These are phyloP conservation scores for Meloidogyne floridensis DNA, from an alignment of 1,140 invertebrate genomes.

Conservation along the genomic window DNA sequence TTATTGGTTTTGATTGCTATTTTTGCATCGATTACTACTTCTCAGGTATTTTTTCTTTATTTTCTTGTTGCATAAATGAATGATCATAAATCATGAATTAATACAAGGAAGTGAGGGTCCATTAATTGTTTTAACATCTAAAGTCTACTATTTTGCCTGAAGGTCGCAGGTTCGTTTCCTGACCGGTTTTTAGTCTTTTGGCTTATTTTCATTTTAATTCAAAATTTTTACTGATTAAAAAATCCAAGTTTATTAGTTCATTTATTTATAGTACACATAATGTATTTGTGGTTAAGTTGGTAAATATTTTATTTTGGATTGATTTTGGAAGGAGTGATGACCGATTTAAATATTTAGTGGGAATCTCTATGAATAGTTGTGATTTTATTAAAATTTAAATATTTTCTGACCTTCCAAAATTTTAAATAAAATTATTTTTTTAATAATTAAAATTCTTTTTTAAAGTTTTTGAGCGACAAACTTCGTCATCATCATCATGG, in stretches of 20 bases:
- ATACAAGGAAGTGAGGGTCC: too few species aligned
- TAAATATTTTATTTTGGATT: not conserved
- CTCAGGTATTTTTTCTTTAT: slow-evolving; percentile 47
- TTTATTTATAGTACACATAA: not conserved
- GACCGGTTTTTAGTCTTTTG: too few species aligned
- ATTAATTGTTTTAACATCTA: too few species aligned
- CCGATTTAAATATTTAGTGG: not conserved
- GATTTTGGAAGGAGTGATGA: slow-evolving; percentile 4
- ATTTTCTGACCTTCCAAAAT: slow-evolving; percentile 27
- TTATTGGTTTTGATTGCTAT: slow-evolving; percentile 52
- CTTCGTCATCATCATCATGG: slow-evolving; percentile 53
- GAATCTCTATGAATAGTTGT: not conserved
- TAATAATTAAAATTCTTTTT: slow-evolving; percentile 5
- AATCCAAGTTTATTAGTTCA: too few species aligned
- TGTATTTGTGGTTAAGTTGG: not conserved
- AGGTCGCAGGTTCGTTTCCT: too few species aligned
- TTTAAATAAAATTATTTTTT: slow-evolving; percentile 15
- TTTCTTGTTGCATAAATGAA: not conserved
- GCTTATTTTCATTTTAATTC: too few species aligned
- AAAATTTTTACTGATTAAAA: too few species aligned
- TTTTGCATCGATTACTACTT: slow-evolving; percentile 53
- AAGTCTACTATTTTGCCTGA: too few species aligned
- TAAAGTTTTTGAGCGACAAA: slow-evolving; percentile 56
- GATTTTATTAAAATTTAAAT: not conserved
- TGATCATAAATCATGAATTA: too few species aligned